phyloP scores from a whole-genome alignment of 2,888 invertebrate species.

The Calliphora vomitoria region DNA sequence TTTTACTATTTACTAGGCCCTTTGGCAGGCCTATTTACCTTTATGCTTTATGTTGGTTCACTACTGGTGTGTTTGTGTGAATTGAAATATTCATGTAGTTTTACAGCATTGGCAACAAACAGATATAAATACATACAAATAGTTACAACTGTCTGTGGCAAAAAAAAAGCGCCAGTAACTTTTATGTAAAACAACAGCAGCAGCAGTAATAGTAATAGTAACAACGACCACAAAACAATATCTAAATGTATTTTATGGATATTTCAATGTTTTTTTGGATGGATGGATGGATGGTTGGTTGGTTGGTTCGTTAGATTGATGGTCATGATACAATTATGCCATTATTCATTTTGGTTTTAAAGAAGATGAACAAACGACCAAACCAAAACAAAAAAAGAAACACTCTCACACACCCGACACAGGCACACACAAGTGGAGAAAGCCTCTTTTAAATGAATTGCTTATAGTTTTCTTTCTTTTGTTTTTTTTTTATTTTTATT shows the following conservation, averaged over 20 bases:
- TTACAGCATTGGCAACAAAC: conserved; percentile 5
- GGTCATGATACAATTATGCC: conserved; percentile 71
- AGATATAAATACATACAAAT: background rate
- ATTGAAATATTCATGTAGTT: background rate
- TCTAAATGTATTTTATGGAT: conserved; percentile 58
- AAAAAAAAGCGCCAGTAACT: conserved; percentile 47
- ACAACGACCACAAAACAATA: conserved; percentile 29
- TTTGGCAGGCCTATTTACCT: too few species aligned
- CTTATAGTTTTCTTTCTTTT: conserved; percentile 25
- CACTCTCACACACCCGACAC: background rate
- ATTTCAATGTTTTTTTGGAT: conserved; percentile 64
- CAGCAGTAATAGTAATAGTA: background rate
- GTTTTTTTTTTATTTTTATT: background rate
- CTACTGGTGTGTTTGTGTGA: background rate
- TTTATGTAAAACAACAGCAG: conserved; percentile 45
- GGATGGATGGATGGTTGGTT: conserved; percentile 36
- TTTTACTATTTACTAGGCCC: too few species aligned
- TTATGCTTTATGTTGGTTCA: too few species aligned
- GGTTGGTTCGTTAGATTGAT: conserved; percentile 66
- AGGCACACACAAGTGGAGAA: conserved; percentile 29
- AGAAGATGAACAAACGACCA: conserved; percentile 49
- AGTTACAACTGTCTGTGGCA: conserved; percentile 44
- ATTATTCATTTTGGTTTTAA: conserved; percentile 69
- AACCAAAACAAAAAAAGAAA: conserved; percentile 9
- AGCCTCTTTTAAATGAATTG: conserved; percentile 52